Percentiles rank a stretch among this genome's conserved stretches.
These are phyloP conservation scores for Regulus satrapa DNA, from an alignment of 2,113 vertebrate species.

Conservation along the genomic window DNA sequence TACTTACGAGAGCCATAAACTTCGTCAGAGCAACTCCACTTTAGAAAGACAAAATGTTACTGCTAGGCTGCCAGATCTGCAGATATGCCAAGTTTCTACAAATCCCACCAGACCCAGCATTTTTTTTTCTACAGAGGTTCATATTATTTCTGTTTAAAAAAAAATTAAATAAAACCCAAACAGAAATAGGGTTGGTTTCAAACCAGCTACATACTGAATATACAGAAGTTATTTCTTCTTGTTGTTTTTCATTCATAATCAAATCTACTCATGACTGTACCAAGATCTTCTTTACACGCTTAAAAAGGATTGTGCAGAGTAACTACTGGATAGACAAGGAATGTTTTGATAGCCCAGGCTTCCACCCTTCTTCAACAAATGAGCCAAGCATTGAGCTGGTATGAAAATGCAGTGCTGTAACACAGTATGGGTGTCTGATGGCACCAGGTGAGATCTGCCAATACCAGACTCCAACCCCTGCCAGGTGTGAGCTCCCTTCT, in stretches of 20 bases:
- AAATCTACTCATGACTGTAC: not conserved
- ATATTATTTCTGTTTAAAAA: not conserved
- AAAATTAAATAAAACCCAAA: not conserved
- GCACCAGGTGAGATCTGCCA: not conserved
- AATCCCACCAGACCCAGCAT: not conserved
- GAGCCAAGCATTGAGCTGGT: not conserved
- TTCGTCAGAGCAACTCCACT: too few relatives aligned
- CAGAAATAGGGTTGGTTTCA: not conserved
- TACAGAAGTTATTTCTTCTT: not conserved
- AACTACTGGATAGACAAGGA: not conserved
- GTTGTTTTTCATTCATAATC: not conserved
- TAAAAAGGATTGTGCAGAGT: not conserved
- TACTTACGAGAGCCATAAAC: not conserved
- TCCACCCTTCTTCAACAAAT: not conserved
- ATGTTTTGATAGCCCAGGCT: not conserved
- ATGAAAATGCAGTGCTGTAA: fast-evolving
- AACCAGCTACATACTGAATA: not conserved
- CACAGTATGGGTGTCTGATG: fast-evolving
- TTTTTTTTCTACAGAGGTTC: not conserved
- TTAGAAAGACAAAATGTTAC: conserved; percentile 4
- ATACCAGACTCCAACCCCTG: not conserved
- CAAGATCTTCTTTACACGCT: not conserved
- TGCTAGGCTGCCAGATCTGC: not conserved
- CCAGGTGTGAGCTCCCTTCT: not conserved
- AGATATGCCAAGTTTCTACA: not conserved